A percentile compares a stretch with the other conserved stretches of the same genome.
phyloP scores from a whole-genome alignment of 2,113 vertebrate species.

The Oplegnathus fasciatus region DNA sequence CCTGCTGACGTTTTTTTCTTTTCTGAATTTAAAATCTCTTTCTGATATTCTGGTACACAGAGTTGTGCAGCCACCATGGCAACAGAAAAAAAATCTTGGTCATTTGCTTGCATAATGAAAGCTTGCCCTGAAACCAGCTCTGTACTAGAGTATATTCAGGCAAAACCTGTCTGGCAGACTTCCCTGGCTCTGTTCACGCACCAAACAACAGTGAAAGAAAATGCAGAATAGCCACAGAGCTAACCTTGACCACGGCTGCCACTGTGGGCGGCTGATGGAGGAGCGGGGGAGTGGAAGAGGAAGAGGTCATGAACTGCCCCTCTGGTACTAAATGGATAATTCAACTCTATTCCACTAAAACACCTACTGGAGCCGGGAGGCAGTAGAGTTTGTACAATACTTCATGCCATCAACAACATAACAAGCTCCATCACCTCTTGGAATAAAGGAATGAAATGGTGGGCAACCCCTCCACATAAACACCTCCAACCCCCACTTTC shows the following conservation, averaged over 20 bases:
- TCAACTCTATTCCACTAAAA: constrained; percentile 79
- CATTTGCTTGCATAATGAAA: constrained; percentile 61
- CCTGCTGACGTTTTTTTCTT: constrained; percentile 25
- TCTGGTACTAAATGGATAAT: constrained; percentile 80
- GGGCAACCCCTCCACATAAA: constrained; percentile 50
- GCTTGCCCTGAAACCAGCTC: constrained; percentile 45
- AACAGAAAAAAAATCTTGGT: constrained; percentile 49
- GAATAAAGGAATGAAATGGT: constrained; percentile 62
- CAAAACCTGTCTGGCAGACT: constrained; percentile 44
- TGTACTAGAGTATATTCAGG: constrained; percentile 21
- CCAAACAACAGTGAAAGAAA: constrained; percentile 48
- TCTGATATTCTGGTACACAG: constrained; percentile 43
- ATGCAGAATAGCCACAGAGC: constrained; percentile 56
- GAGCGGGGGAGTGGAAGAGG: constrained; percentile 66
- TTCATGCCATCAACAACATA: constrained; percentile 70
- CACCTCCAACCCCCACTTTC: constrained; percentile 52
- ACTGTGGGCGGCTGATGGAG: constrained; percentile 72
- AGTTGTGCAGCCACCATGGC: constrained; percentile 64
- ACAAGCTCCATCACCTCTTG: constrained; percentile 68
- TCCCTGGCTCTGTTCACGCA: constrained; percentile 21
- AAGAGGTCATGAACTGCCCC: constrained; percentile 73
- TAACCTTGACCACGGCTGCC: constrained; percentile 75
- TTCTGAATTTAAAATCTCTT: constrained; percentile 47
- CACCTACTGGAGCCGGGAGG: constrained; percentile 62
- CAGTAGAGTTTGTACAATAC: constrained; percentile 63